phyloP scores from a whole-genome alignment of 2,888 invertebrate species.

The Keiferia lycopersicella region DNA sequence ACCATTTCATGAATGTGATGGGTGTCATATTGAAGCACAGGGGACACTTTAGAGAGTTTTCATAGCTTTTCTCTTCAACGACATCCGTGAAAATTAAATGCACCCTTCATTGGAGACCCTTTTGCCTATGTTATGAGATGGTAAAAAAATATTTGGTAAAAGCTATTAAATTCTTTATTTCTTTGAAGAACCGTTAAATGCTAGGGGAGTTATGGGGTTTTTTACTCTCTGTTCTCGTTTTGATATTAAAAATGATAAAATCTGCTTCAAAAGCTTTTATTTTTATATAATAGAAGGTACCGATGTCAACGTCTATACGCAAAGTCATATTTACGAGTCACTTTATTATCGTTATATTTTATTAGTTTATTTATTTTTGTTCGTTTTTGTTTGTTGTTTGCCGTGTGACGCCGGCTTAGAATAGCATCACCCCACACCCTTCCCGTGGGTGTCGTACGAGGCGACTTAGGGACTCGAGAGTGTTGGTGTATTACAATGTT shows the following conservation, averaged over 20 bases:
- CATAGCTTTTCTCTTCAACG: conserved; percentile 2
- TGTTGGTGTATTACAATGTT: too few relatives aligned
- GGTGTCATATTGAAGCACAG: conserved; percentile 21
- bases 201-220: background rate
- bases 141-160: conserved; percentile 14
- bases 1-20: conserved; percentile 27
- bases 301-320: too few relatives aligned
- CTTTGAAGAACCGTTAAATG: conserved; percentile 1
- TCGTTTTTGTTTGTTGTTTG: too few relatives aligned
- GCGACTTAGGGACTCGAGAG: too few relatives aligned
- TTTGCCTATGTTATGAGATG: conserved; percentile 14
- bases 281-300: too few relatives aligned
- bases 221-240: background rate
- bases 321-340: too few relatives aligned
- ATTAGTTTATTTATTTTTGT: too few relatives aligned
- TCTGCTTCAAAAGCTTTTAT: background rate
- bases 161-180: conserved; percentile 5
- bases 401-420: too few relatives aligned
- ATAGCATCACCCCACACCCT: too few relatives aligned
- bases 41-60: conserved; percentile 24
- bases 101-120: conserved; percentile 21
- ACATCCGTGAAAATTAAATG: conserved; percentile 25
- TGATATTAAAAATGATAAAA: background rate
- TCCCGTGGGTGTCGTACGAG: too few relatives aligned
- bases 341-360: too few relatives aligned